Evolutionary conservation across 2,888 invertebrate species (phyloP).

Genomic region (Subacronicta megacephala): DNA sequence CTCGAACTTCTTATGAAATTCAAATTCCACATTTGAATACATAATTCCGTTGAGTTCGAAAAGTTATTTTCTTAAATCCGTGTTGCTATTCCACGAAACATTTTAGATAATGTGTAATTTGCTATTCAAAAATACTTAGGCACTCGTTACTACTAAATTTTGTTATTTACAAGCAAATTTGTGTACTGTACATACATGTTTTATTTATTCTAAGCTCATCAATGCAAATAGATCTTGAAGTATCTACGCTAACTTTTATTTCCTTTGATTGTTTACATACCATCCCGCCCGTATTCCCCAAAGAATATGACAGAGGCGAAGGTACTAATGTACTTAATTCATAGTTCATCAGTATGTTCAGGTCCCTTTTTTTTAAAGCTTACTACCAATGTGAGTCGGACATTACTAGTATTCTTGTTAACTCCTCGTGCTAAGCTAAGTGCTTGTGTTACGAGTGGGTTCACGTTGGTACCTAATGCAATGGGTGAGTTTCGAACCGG

Average conservation of each 20-base stretch:
- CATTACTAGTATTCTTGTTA: too few relatives aligned
- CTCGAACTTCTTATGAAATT: constrained; percentile 70
- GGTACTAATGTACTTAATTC: too few relatives aligned
- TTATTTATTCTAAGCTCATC: constrained; percentile 33
- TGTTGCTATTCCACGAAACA: constrained; percentile 53
- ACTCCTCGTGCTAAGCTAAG: too few relatives aligned
- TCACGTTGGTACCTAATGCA: too few relatives aligned
- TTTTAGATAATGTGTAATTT: constrained; percentile 60
- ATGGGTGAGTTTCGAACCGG: too few relatives aligned
- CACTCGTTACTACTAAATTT: constrained; percentile 44
- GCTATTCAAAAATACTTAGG: constrained; percentile 55
- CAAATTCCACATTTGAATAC: constrained; percentile 73
- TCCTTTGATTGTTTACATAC: background rate
- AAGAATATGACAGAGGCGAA: too few relatives aligned
- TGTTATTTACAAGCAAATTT: constrained; percentile 49
- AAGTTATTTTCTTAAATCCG: constrained; percentile 69
- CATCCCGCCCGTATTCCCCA: too few relatives aligned
- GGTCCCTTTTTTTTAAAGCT: too few relatives aligned
- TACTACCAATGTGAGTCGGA: too few relatives aligned
- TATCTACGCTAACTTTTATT: background rate
- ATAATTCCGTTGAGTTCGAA: constrained; percentile 70
- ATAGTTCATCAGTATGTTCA: too few relatives aligned
- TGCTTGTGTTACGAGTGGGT: too few relatives aligned
- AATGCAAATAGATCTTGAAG: constrained; percentile 4
- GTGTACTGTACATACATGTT: constrained; percentile 18